Base-by-base conservation (phyloP, 2,888 invertebrate genomes). In the Chorisops tibialis region DNA sequence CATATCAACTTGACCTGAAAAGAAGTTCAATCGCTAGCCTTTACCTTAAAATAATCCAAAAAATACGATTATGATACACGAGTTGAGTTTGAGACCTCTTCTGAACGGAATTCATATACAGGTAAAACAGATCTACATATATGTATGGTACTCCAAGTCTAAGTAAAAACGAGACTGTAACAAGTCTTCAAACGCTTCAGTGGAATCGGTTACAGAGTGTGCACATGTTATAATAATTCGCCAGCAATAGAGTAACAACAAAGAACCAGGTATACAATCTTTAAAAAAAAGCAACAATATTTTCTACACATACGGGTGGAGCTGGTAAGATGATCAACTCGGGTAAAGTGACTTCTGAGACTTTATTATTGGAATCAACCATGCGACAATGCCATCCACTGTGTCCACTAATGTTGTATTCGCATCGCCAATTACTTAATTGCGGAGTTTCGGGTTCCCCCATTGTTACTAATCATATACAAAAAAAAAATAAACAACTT, bases 21-120 rank as follows among this genome's bases (percentile, higher is more conserved):
- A 51, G 37, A 51, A 51, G 51, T 51, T 51, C 51, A 51, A 19
- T 51, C 18, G 37, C 18, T 51, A 37, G 51, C 51, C 51, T 51
- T 51, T 51, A 51, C 51, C 43, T 54, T 54, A 22, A 22, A 16
- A 22, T 30, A 50, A 30, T 50, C 14, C 5, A 30, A 22, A 21
- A n/a, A n/a, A 22, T 12, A 48, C 11, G 19, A 16, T 47, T 12
- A 21, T 16, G 19, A 22, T 22, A 14, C 12, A 14, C 11, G 6
- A 16, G 47, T 9, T 47, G 18, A 14, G 16, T 4, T 14, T 48
- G 48, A 21, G n/a, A 12, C 19, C 9, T 48, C 48, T 48, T 21
- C 48, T 22, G 7, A 22, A 4, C 22, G 21, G 5, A 12, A n/a
- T 2, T 50, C 4, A 6, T 14, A 30, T n/a, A 51, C 14, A 51